Evolutionary conservation across 2,797 vertebrate species (phyloP), one percentile per base, ranked within the genome.

Genomic region (Lagocephalus sceleratus): DNA sequence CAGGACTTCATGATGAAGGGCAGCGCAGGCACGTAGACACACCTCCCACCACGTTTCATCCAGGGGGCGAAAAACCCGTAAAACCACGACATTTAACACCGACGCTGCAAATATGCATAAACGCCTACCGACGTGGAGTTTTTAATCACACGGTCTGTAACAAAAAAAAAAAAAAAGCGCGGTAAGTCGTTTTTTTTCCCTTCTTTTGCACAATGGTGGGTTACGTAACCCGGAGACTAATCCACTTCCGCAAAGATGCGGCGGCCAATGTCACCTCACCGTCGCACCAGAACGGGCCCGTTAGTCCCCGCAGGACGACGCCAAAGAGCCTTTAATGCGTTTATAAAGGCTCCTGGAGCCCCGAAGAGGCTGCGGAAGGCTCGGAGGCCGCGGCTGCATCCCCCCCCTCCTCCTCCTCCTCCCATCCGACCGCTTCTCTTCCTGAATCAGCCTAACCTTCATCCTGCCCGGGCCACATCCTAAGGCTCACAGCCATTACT

Each of bases 191-290:
- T 17, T 47, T 6, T 17, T 5, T 29, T 5, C 11, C 20, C 6
- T 19, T 35, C 3, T 63, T 57, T n/a, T 20, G 7, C 40, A 22
- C 3, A 4, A 14, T 14, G 14, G 39, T 1, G 8, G 21, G 55
- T 85, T 84, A 78, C 60, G 10, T 83, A 86, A 87, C 66, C 68
- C 49, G 74, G 74, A 76, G 64, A 44, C 67, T 72, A 74, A 78
- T 71, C 79, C 72, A 86, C 84, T 87, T 86, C 82, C 82, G 81
- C 76, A 88, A 73, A 78, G 84, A 85, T 84, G 81, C 74, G 75
- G 74, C 66, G 58, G 17, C 60, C 58, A 76, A 70, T 70, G 78
- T 83, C 78, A 85, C 71, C 73, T 60, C 26, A 41, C 26, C 46
- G 2, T 20, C 0, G 2, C 3, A 47, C 41, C 32, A 12, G 14